These are phyloP conservation scores for Galeopterus variegatus DNA, from an alignment of 2,113 vertebrate species.

Conservation along the genomic window DNA sequence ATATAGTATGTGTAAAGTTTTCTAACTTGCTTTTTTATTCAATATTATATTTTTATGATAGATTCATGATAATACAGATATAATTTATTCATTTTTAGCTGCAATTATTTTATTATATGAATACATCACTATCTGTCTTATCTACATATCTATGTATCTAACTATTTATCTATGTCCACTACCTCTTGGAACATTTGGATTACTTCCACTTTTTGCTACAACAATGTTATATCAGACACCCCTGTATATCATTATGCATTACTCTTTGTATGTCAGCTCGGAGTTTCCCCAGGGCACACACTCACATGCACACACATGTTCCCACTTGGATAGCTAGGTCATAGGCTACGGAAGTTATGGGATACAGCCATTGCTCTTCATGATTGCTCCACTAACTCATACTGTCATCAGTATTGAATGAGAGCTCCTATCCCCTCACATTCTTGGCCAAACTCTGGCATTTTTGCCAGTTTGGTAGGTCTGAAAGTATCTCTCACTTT, in stretches of 20 bases:
- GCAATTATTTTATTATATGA: not conserved
- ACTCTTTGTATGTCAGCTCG: no score
- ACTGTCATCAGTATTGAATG: not conserved
- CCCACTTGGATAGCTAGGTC: not conserved
- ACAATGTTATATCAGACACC: not conserved
- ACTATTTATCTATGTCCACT: not conserved
- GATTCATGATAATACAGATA: not conserved
- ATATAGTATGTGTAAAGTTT: not conserved
- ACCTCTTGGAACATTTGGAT: not conserved
- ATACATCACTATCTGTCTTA: not conserved
- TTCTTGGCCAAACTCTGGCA: not conserved
- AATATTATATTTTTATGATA: not conserved
- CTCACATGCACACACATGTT: not conserved
- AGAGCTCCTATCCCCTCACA: not conserved
- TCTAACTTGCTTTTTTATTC: not conserved
- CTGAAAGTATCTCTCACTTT: not conserved
- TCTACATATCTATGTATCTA: not conserved
- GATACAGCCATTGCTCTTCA: not conserved
- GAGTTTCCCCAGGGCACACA: not conserved
- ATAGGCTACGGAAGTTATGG: fast-evolving
- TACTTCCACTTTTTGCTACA: not conserved
- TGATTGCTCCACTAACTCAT: not conserved
- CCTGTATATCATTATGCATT: not conserved
- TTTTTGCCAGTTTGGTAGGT: not conserved
- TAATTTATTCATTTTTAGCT: not conserved